Evolutionary conservation across 1,140 invertebrate species (phyloP).

Genomic region (Drosophila yakuba): DNA sequence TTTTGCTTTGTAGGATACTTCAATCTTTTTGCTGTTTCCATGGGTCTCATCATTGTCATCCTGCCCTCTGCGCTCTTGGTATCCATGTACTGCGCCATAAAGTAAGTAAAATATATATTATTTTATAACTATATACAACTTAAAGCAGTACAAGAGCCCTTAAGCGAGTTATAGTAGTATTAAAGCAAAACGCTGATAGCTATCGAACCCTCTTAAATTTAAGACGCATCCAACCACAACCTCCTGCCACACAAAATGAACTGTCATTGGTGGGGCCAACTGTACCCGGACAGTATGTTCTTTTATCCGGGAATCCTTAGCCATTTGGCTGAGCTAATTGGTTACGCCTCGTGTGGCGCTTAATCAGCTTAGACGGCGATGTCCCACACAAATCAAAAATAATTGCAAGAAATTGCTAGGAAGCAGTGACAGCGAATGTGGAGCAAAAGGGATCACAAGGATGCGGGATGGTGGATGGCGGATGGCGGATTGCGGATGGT

Average conservation of each 20-base stretch:
- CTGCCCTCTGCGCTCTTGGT: slow-evolving; percentile 66
- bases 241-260: neutral
- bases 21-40: slow-evolving; percentile 69
- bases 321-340: slow-evolving; percentile 32
- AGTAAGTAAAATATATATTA: slow-evolving; percentile 47
- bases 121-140: too few species aligned
- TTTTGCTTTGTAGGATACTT: slow-evolving; percentile 45
- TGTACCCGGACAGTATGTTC: slow-evolving; percentile 1
- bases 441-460: too few species aligned
- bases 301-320: neutral
- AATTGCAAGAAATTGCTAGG: slow-evolving; percentile 61
- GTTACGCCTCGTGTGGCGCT: slow-evolving; percentile 30
- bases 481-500: too few species aligned
- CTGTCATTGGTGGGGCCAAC: neutral
- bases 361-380: slow-evolving; percentile 53
- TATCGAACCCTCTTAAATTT: neutral
- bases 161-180: neutral
- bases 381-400: slow-evolving; percentile 64
- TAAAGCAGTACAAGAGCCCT: too few species aligned
- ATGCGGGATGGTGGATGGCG: too few species aligned
- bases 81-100: slow-evolving; percentile 71
- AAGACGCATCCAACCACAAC: neutral
- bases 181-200: neutral
- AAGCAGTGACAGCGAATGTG: neutral
- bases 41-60: slow-evolving; percentile 73